Conservation (phyloP, 2,797 vertebrate species). For the Leucoraja ocellata region DNA sequence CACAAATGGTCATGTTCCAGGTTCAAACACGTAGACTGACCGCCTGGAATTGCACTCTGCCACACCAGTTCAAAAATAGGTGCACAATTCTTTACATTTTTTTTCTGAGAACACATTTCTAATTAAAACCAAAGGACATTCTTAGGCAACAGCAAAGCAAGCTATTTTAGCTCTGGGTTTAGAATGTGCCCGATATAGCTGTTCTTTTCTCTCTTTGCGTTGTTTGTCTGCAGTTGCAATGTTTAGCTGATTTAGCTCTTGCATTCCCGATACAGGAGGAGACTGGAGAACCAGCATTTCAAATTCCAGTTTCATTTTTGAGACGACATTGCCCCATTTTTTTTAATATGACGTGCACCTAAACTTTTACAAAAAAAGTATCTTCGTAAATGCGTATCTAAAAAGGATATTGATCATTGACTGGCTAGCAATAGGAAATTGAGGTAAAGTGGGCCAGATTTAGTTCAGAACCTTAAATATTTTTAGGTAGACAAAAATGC, state of each 20-base stretch:
- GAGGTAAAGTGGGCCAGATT: background rate
- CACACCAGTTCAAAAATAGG: no score
- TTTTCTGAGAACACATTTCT: slow-evolving; percentile 3
- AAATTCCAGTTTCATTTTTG: background rate
- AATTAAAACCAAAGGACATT: background rate
- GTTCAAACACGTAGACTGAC: background rate
- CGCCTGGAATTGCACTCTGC: background rate
- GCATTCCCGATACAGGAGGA: background rate
- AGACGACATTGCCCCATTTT: background rate
- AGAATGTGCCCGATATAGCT: background rate
- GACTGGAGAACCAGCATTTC: background rate
- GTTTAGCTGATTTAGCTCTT: background rate
- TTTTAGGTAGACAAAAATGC: no score
- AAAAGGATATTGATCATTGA: background rate
- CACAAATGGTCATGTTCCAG: background rate
- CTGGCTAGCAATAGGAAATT: slow-evolving; percentile 30
- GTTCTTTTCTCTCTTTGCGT: background rate
- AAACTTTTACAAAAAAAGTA: no score
- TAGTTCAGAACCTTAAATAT: background rate
- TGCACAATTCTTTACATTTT: no score
- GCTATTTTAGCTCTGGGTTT: background rate
- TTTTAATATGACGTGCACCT: background rate
- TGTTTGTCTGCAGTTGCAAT: background rate
- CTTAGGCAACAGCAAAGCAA: background rate
- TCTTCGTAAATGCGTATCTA: no score